Base-by-base conservation (phyloP, 2,797 vertebrate species). In the Iguana delicatissima region DNA sequence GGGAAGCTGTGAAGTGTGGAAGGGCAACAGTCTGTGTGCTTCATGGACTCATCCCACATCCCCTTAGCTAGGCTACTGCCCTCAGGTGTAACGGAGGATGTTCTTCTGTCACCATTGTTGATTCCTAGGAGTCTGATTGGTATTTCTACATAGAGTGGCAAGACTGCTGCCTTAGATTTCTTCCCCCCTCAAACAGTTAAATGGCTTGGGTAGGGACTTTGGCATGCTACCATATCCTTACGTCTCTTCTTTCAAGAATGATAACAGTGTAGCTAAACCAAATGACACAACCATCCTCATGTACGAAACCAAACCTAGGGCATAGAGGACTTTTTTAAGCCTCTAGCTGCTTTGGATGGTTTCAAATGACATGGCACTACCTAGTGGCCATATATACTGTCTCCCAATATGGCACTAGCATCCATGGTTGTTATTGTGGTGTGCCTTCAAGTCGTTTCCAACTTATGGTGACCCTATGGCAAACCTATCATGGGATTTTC, bases 221-320 rank as follows among this genome's bases (percentile, higher is more conserved):
- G 88, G 26, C 2, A 87, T 89, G 88, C 93, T 88, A 89, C 0
- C 29, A 90, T 0, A 10, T n/a, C 85, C 10, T 6, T 1, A 76
- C 72, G 88, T 46, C 38, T 88, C 38, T 93, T 6, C 50, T 57
- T 29, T 32, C 52, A 80, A 80, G 52, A 4, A 46, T 46, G 42
- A 46, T 24, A 79, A 42, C 8, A 13, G 46, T 18, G 2, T 13
- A 81, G 52, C 26, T 81, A 7, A 62, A 20, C 18, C 59, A 62
- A 62, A 62, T 62, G 59, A 22, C 20, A 62, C 18, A 62, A 6
- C 14, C 14, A 57, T 57, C 57, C 59, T 62, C 59, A 62, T 62
- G 59, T 22, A 22, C 22, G 18, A 59, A 57, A 57, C 14, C 57
- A 57, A 57, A 14, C 14, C 57, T 57, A 57, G 14, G 14, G 84